These are phyloP conservation scores for Lasioglossum leucozonium DNA, from an alignment of 2,888 invertebrate species.

Conservation along the genomic window DNA sequence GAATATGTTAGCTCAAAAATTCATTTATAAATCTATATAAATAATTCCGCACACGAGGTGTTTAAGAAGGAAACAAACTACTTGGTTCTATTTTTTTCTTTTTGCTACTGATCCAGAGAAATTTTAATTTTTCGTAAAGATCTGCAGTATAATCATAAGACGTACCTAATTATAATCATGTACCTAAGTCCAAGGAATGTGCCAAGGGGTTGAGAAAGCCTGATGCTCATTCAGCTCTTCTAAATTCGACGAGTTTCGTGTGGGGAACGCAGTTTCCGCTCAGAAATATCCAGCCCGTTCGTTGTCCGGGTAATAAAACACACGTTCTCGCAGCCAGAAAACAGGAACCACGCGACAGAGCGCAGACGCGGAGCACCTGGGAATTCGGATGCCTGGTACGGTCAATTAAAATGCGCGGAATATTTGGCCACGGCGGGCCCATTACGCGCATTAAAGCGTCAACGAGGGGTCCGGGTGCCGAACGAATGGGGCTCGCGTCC, in stretches of 20 bases:
- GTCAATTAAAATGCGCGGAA: slow-evolving; percentile 46
- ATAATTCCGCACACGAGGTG: too few relatives aligned
- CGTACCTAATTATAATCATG: not conserved
- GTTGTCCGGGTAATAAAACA: not conserved
- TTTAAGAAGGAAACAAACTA: too few relatives aligned
- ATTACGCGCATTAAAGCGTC: slow-evolving; percentile 41
- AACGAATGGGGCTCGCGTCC: slow-evolving; percentile 13
- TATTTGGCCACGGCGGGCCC: not conserved
- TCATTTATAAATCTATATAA: too few relatives aligned
- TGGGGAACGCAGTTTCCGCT: not conserved
- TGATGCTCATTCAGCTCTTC: not conserved
- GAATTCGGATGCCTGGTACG: slow-evolving; percentile 25
- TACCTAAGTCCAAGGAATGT: not conserved
- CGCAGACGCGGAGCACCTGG: slow-evolving; percentile 27
- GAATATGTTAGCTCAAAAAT: too few relatives aligned
- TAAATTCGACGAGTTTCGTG: not conserved
- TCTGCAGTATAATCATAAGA: not conserved
- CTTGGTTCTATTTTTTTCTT: not conserved
- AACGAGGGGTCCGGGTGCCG: slow-evolving; percentile 8
- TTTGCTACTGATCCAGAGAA: not conserved
- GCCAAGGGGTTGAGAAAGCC: not conserved
- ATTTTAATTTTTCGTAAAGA: not conserved
- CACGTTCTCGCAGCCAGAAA: not conserved
- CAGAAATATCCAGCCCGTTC: not conserved
- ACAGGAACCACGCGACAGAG: slow-evolving; percentile 8